Percentiles rank a stretch among this genome's conserved stretches.
Evolutionary conservation across 1,140 invertebrate species (phyloP).

Genomic region (Heterodera schachtii): DNA sequence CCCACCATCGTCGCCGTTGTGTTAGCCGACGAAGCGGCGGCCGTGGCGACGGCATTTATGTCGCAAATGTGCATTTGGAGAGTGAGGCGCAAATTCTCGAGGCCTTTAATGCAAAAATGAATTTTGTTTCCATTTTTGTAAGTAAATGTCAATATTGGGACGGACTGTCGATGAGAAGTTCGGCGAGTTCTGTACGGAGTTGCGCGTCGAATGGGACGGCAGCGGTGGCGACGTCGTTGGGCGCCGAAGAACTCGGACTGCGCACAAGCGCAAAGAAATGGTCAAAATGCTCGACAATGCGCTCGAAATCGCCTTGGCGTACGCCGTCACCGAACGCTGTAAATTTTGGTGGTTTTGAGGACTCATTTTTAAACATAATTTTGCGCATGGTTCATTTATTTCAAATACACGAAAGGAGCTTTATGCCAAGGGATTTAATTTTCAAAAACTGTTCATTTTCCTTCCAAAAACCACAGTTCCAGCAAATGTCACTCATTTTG

Average conservation of each 20-base stretch:
- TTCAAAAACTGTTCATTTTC: too few species aligned
- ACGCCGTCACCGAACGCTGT: constrained; percentile 28
- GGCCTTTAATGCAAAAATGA: constrained; percentile 20
- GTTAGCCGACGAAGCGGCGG: constrained; percentile 25
- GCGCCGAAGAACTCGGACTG: background rate
- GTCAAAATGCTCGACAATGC: constrained; percentile 32
- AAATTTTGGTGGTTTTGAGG: too few species aligned
- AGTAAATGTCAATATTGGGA: background rate
- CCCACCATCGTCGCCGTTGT: constrained; percentile 6
- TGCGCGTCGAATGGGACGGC: constrained; percentile 23
- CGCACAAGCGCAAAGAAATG: constrained; percentile 37
- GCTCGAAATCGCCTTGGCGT: constrained; percentile 31
- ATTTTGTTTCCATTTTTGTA: too few species aligned
- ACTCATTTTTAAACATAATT: too few species aligned
- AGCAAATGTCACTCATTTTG: too few species aligned
- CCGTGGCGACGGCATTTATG: constrained; percentile 3
- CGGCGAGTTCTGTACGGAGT: constrained; percentile 18
- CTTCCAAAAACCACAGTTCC: too few species aligned
- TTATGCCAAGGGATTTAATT: too few species aligned
- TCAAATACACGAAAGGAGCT: too few species aligned
- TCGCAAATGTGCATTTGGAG: constrained; percentile 27
- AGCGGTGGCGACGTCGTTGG: constrained; percentile 19
- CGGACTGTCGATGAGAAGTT: constrained; percentile 25
- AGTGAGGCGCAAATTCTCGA: constrained; percentile 19
- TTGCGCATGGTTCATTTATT: too few species aligned